Conservation (phyloP, 2,797 vertebrate genomes). For the Oreochromis mossambicus region DNA sequence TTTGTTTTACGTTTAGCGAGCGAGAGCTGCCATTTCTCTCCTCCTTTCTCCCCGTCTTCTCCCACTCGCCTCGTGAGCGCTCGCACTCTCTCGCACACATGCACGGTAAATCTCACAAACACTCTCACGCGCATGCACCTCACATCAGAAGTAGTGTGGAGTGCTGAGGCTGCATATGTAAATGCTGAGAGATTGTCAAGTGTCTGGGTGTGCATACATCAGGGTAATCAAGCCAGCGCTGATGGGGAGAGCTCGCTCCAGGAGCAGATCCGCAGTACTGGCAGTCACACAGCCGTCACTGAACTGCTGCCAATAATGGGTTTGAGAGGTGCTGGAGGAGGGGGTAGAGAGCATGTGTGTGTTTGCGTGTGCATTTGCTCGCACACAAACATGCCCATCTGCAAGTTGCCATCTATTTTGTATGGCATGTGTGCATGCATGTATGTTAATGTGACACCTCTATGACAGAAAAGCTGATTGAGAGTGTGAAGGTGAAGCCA, state of each 20-base stretch:
- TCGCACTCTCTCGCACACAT: slow-evolving; percentile 13
- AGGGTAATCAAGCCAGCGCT: slow-evolving; percentile 78
- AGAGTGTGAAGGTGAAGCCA: slow-evolving; percentile 72
- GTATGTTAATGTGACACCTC: slow-evolving; percentile 73
- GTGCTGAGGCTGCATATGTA: slow-evolving; percentile 81
- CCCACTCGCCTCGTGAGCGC: slow-evolving; percentile 47
- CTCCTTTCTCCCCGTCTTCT: slow-evolving; percentile 55
- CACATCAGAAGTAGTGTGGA: slow-evolving; percentile 74
- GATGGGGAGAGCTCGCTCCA: slow-evolving; percentile 73
- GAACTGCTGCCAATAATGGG: slow-evolving; percentile 77
- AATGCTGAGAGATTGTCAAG: slow-evolving; percentile 78
- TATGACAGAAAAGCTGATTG: slow-evolving; percentile 73
- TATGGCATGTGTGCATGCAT: slow-evolving; percentile 66
- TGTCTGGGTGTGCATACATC: slow-evolving; percentile 78
- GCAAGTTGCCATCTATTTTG: slow-evolving; percentile 72
- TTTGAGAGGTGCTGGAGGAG: slow-evolving; percentile 75
- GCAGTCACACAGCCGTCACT: slow-evolving; percentile 77
- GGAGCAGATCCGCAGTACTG: slow-evolving; percentile 77
- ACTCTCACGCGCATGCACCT: slow-evolving; percentile 38
- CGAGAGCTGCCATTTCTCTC: slow-evolving; percentile 72
- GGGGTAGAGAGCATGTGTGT: slow-evolving; percentile 50
- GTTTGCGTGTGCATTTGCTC: slow-evolving; percentile 48
- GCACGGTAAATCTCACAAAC: slow-evolving; percentile 41
- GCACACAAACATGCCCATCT: slow-evolving; percentile 68
- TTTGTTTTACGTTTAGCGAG: slow-evolving; percentile 81